phyloP scores from a whole-genome alignment of 1,140 invertebrate species.

The Macrotrachela quadricornifera region DNA sequence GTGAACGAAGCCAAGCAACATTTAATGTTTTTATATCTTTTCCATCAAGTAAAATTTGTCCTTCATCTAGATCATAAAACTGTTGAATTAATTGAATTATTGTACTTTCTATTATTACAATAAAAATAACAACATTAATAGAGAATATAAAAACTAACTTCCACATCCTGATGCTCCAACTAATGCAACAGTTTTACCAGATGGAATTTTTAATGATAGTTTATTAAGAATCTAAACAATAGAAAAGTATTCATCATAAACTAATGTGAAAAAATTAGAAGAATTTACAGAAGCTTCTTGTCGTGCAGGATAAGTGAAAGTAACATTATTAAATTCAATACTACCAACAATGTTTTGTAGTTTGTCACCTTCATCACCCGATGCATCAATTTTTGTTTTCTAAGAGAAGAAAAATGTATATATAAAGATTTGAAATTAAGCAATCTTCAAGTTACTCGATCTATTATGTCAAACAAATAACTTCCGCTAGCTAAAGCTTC shows the following conservation, averaged over 20 bases:
- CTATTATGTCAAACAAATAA: not conserved
- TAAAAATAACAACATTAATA: not conserved
- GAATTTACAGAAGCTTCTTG: constrained; percentile 35
- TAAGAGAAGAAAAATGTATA: not conserved
- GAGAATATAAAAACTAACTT: too few species aligned
- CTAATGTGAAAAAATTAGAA: too few species aligned
- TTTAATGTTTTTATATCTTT: not conserved
- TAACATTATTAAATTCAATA: constrained; percentile 49
- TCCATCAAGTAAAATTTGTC: constrained; percentile 14
- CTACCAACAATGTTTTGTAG: constrained; percentile 41
- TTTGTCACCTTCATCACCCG: constrained; percentile 38
- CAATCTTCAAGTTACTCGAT: too few species aligned
- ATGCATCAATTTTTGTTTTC: constrained; percentile 43
- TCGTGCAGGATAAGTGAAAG: constrained; percentile 49
- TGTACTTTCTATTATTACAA: constrained; percentile 69
- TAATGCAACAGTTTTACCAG: constrained; percentile 54
- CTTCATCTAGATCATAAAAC: constrained; percentile 49
- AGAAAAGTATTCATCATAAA: too few species aligned
- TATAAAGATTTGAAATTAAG: too few species aligned
- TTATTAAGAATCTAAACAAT: constrained; percentile 20
- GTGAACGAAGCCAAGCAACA: constrained; percentile 19
- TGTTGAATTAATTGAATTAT: constrained; percentile 54
- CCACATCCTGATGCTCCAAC: constrained; percentile 40
- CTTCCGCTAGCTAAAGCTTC: not conserved
- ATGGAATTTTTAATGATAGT: constrained; percentile 33